Conservation (phyloP, 2,113 vertebrate species). For the Sturnira hondurensis region DNA sequence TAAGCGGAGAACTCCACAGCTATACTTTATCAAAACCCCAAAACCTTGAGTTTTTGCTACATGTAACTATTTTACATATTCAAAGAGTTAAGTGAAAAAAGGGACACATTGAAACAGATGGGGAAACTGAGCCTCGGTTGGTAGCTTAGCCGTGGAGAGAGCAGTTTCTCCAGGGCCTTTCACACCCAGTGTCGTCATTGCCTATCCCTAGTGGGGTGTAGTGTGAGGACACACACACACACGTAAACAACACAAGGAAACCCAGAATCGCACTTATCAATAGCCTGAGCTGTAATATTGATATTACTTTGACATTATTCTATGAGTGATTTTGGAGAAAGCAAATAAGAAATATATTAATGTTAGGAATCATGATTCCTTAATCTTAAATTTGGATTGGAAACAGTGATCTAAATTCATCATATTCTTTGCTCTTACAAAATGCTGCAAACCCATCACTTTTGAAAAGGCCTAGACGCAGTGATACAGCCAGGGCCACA, state of each 20-base stretch:
- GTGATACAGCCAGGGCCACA: no score
- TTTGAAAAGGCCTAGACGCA: not conserved
- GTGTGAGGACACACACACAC: not conserved
- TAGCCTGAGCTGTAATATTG: not conserved
- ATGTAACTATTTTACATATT: not conserved
- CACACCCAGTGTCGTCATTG: not conserved
- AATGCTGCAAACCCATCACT: no score
- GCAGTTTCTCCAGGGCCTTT: not conserved
- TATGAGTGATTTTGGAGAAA: not conserved
- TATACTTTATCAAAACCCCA: not conserved
- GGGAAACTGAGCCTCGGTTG: not conserved
- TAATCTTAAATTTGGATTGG: not conserved
- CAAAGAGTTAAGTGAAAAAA: not conserved
- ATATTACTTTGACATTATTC: not conserved
- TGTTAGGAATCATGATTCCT: not conserved
- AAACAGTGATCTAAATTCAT: not conserved
- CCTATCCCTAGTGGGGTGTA: not conserved
- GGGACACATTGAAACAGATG: not conserved
- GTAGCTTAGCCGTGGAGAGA: not conserved
- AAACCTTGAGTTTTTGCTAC: not conserved
- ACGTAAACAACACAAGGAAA: not conserved
- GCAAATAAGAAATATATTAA: not conserved
- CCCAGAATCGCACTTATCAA: not conserved
- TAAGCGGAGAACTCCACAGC: fast-evolving
- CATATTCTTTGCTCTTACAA: not conserved